These are phyloP conservation scores for Macheiramphus alcinus DNA, from an alignment of 2,113 vertebrate species.

Conservation along the genomic window DNA sequence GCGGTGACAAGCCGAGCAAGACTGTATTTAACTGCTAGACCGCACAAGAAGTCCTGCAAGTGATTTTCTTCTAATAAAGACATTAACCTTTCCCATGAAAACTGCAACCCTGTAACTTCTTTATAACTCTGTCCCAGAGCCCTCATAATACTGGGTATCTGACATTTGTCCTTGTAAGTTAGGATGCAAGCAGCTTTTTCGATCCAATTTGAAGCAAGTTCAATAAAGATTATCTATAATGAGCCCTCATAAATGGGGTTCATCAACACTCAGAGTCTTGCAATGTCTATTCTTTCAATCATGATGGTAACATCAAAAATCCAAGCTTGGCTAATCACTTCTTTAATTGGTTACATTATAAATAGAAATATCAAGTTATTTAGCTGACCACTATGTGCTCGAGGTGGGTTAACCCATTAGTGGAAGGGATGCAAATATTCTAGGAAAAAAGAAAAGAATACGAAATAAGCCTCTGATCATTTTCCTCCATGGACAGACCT, in stretches of 20 bases:
- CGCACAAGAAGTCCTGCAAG: neutral
- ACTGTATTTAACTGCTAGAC: no score
- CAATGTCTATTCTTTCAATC: neutral
- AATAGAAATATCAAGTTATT: neutral
- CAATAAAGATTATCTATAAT: neutral
- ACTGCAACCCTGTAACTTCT: neutral
- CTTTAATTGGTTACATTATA: neutral
- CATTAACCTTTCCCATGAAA: neutral
- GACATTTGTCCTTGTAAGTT: neutral
- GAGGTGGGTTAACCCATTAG: neutral
- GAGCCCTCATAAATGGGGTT: neutral
- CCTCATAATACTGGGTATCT: neutral
- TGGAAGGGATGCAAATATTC: neutral
- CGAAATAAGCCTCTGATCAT: neutral
- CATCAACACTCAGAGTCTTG: neutral
- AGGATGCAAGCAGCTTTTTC: neutral
- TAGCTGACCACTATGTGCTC: neutral
- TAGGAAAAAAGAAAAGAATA: accelerated
- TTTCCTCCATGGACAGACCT: neutral
- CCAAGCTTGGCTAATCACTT: neutral
- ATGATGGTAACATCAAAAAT: neutral
- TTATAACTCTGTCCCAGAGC: neutral
- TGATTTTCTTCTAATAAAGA: neutral
- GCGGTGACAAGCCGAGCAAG: neutral
- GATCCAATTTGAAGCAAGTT: neutral